Percentiles rank a stretch among this genome's conserved stretches.
Evolutionary conservation across 2,797 vertebrate genomes (phyloP).

Genomic region (Decapterus maruadsi): DNA sequence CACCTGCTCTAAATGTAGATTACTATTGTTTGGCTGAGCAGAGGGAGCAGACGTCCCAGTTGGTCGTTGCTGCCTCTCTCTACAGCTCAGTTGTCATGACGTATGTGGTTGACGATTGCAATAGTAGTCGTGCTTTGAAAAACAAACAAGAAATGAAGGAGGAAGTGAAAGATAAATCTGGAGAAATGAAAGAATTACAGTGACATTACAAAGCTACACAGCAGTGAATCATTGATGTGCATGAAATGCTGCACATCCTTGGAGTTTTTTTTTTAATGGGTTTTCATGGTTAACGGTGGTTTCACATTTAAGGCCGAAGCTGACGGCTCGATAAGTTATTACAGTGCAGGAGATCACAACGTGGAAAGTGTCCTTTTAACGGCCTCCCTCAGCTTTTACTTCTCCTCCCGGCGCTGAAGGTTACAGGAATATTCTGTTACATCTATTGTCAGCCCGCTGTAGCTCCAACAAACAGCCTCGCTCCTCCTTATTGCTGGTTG

Average conservation of each 20-base stretch:
- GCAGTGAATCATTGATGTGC: not conserved
- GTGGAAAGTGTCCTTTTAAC: not conserved
- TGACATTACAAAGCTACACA: not conserved
- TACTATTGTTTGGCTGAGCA: conserved; percentile 41
- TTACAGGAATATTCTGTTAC: conserved; percentile 64
- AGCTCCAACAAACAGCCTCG: conserved; percentile 21
- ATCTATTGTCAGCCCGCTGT: conserved; percentile 39
- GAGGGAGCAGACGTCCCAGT: conserved; percentile 14
- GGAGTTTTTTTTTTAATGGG: not conserved
- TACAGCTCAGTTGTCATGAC: not conserved
- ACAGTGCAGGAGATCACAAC: conserved; percentile 13
- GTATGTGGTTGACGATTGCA: not conserved
- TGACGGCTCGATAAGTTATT: conserved; percentile 25
- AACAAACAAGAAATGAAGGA: conserved; percentile 1
- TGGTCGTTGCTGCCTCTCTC: conserved; percentile 4
- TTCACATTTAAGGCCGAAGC: conserved; percentile 15
- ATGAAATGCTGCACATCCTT: conserved; percentile 7
- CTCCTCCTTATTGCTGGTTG: not conserved
- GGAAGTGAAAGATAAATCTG: conserved; percentile 29
- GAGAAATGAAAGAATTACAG: not conserved
- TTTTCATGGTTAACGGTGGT: conserved; percentile 4
- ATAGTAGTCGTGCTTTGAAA: conserved; percentile 6
- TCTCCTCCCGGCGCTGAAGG: conserved; percentile 18
- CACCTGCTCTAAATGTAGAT: conserved; percentile 49
- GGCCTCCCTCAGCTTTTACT: conserved; percentile 27